Evolutionary conservation across 2,888 invertebrate genomes (phyloP).

Genomic region (Norana najaformis): DNA sequence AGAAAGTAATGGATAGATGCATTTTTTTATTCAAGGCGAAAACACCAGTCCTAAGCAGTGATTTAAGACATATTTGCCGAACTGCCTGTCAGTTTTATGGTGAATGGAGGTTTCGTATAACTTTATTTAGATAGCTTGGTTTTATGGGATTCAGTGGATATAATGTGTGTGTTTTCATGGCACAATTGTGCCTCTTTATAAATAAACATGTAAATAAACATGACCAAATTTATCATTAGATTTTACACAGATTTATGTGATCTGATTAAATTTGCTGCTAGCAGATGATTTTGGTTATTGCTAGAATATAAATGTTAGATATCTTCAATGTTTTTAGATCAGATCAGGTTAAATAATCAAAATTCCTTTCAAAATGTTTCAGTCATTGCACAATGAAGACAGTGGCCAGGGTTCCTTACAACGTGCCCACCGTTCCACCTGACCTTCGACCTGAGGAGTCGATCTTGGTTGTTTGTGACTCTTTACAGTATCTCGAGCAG

Average conservation of each 20-base stretch:
- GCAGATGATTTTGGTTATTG: background rate
- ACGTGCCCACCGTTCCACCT: slow-evolving; percentile 71
- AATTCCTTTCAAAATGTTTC: background rate
- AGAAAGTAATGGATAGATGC: background rate
- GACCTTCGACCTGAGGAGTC: slow-evolving; percentile 87
- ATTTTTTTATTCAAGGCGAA: background rate
- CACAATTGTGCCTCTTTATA: background rate
- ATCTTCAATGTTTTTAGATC: background rate
- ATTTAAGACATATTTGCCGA: too few species aligned
- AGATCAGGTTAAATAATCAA: background rate
- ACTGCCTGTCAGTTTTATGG: too few species aligned
- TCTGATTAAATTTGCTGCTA: background rate
- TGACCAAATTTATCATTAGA: background rate
- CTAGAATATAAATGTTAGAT: background rate
- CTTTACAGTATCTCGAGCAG: slow-evolving; percentile 78
- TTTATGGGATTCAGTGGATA: too few species aligned
- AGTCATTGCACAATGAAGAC: background rate
- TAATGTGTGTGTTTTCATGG: background rate
- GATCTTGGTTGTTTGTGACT: slow-evolving; percentile 82
- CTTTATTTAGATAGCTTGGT: too few species aligned
- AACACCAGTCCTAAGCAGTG: background rate
- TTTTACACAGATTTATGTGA: background rate
- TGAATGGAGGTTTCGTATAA: too few species aligned
- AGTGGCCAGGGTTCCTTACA: slow-evolving; percentile 46
- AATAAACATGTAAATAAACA: background rate